phyloP scores from a whole-genome alignment of 2,888 invertebrate genomes.

The Campoplex capitator region DNA sequence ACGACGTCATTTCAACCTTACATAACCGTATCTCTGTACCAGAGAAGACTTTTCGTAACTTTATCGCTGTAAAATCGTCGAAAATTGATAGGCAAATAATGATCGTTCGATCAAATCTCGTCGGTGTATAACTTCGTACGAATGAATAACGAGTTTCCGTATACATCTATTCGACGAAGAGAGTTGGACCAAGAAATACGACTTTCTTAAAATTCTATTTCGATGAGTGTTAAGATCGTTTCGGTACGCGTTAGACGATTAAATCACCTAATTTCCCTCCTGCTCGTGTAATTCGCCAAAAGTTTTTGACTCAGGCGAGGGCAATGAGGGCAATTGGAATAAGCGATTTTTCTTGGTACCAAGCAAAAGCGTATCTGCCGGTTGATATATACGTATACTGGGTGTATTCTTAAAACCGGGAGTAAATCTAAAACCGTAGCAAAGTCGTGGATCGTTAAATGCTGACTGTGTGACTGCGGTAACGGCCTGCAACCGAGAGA shows the following conservation, averaged over 20 bases:
- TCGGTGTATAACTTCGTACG: neutral
- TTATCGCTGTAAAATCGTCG: neutral
- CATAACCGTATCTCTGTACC: neutral
- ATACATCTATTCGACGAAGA: neutral
- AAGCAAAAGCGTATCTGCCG: neutral
- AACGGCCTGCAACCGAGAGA: slow-evolving; percentile 47
- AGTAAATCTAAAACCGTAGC: slow-evolving; percentile 17
- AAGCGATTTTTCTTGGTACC: slow-evolving; percentile 7
- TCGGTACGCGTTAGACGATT: neutral
- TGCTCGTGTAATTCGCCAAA: neutral
- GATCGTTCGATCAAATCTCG: neutral
- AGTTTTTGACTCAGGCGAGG: neutral
- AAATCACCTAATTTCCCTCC: slow-evolving; percentile 5
- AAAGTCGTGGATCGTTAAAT: slow-evolving; percentile 58
- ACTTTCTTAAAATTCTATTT: neutral
- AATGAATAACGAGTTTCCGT: neutral
- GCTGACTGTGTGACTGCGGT: slow-evolving; percentile 44
- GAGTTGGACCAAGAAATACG: neutral
- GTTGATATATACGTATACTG: neutral
- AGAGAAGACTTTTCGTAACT: neutral
- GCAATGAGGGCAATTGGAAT: slow-evolving; percentile 12
- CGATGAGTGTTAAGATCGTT: neutral
- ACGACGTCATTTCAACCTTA: neutral
- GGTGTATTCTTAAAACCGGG: neutral
- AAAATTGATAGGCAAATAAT: neutral